Evolutionary conservation across 2,888 invertebrate genomes (phyloP).

Genomic region (Arge pagana): DNA sequence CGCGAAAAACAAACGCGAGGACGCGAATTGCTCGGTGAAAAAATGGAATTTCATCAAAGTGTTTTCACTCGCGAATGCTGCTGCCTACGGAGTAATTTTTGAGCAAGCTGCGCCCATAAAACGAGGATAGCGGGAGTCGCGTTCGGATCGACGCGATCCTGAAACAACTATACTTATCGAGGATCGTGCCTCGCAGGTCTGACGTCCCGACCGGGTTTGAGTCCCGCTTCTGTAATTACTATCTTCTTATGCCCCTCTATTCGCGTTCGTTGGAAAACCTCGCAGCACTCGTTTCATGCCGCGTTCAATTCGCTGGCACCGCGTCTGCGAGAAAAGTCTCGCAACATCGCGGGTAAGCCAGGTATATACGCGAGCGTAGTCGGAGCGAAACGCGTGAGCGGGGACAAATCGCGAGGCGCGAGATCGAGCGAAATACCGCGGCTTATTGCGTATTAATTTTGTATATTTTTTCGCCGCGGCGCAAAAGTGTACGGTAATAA

Average conservation of each 20-base stretch:
- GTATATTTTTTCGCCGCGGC: slow-evolving; percentile 40
- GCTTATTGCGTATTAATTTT: too few relatives aligned
- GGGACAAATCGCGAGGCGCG: too few relatives aligned
- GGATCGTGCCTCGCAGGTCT: slow-evolving; percentile 56
- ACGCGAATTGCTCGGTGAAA: slow-evolving; percentile 25
- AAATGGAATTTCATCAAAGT: slow-evolving; percentile 23
- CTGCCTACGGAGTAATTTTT: slow-evolving; percentile 46
- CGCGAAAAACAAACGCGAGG: slow-evolving; percentile 23
- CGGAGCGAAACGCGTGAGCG: too few relatives aligned
- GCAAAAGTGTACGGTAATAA: slow-evolving; percentile 54
- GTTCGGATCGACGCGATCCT: slow-evolving; percentile 50
- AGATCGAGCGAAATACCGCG: too few relatives aligned
- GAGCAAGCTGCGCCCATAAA: slow-evolving; percentile 53
- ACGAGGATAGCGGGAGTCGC: slow-evolving; percentile 53
- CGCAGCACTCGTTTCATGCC: too few relatives aligned
- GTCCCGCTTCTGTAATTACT: slow-evolving; percentile 57
- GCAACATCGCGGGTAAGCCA: too few relatives aligned
- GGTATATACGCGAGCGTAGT: too few relatives aligned
- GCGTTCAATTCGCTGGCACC: too few relatives aligned
- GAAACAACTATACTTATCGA: slow-evolving; percentile 58
- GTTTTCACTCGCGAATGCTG: slow-evolving; percentile 32
- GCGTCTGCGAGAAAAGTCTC: too few relatives aligned
- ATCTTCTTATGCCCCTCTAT: slow-evolving; percentile 45
- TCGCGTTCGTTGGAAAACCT: slow-evolving; percentile 37
- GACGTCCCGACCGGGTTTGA: slow-evolving; percentile 41